Conservation (phyloP, 2,113 vertebrate species). For the Muntiacus reevesi region DNA sequence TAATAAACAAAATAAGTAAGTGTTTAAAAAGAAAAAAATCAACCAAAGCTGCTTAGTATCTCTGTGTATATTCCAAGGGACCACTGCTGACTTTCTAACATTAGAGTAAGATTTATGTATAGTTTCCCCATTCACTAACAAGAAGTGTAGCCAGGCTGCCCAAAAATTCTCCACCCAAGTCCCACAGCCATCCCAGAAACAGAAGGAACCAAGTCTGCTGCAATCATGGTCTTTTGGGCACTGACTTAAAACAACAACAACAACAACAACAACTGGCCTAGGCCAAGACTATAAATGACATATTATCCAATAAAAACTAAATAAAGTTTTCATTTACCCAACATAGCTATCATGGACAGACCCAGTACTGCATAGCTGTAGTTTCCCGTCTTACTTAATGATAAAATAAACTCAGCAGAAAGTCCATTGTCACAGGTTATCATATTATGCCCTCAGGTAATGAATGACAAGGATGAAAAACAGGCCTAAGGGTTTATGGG, state of each 20-base stretch:
- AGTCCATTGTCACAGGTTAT: background rate
- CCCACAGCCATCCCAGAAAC: constrained; percentile 18
- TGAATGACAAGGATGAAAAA: background rate
- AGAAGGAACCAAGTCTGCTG: background rate
- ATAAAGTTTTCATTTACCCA: background rate
- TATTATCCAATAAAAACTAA: background rate
- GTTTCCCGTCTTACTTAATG: background rate
- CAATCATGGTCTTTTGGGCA: background rate
- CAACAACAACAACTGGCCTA: background rate
- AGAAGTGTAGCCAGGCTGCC: background rate
- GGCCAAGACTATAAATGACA: background rate
- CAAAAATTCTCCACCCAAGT: constrained; percentile 57
- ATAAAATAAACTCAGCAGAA: background rate
- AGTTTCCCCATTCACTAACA: constrained; percentile 39
- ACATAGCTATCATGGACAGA: background rate
- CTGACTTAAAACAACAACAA: background rate
- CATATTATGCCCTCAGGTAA: background rate
- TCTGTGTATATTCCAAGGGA: background rate
- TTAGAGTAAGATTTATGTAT: background rate
- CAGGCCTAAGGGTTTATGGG: background rate
- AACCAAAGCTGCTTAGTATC: background rate
- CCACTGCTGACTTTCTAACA: background rate
- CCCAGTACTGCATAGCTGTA: background rate
- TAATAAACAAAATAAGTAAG: background rate
- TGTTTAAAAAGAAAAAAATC: background rate